Evolutionary conservation across 1,140 invertebrate genomes (phyloP), one percentile per base, ranked within the genome.

Genomic region (Antheraea pernyi): DNA sequence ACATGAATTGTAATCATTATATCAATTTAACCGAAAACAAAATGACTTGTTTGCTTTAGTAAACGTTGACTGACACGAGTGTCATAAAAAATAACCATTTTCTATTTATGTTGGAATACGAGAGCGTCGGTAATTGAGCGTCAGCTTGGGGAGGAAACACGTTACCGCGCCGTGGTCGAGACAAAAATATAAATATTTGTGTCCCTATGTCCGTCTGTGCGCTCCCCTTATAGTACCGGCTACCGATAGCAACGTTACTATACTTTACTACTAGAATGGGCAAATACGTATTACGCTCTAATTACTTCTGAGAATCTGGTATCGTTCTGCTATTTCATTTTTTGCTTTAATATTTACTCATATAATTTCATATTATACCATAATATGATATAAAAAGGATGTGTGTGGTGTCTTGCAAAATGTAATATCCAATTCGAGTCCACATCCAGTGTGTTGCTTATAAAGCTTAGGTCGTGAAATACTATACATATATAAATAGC

Each of bases 101-200:
- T 71, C 69, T 71, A 71, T 71, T 71, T 71, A 19, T 65, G 68
- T 68, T 53, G 46, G 46, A 53, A 53, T 1, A 53, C 46, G 46
- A 53, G 60, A 58, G 65, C 67, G 69, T 60, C 59, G 59, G 64
- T 71, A 71, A 67, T 67, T 67, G 64, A 71, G 64, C 58, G 69
- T 63, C 65, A 58, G 69, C 65, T 37, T 67, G 69, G 39, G 69
- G 65, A 65, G 67, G 69, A 65, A 71, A 71, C 13, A 65, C 64
- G 36, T 59, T 19, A 19, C 58, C 46, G 16, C 59, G 63, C 39
- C 39, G 59, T 70, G 69, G 64, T 53, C 65, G 58, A 59, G 69
- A 71, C 69, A 67, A 71, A 71, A 71, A 71, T 71, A 71, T 71
- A 65, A 71, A 71, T 71, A 71, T 71, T 67, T 63, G 65, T 66